Evolutionary conservation across 2,797 vertebrate species (phyloP).

Genomic region (Sciaenops ocellatus): DNA sequence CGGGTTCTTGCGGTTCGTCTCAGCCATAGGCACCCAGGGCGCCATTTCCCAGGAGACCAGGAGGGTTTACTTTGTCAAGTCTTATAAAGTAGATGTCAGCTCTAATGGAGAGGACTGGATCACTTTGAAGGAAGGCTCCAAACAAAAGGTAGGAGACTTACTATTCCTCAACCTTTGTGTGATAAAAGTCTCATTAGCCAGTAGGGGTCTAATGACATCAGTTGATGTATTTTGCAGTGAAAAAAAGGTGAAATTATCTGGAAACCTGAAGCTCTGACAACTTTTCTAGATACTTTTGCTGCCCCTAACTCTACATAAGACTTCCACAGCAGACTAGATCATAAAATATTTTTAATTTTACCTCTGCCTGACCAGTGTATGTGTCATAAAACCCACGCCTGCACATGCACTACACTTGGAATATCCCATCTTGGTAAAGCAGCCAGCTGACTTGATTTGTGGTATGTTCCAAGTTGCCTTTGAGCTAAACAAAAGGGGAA

Average conservation of each 20-base stretch:
- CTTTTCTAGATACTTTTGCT: not conserved
- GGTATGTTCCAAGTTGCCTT: conserved; percentile 47
- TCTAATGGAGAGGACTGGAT: conserved; percentile 99
- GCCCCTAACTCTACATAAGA: not conserved
- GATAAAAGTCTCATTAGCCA: not conserved
- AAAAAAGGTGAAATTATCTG: not conserved
- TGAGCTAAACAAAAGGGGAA: conserved; percentile 55
- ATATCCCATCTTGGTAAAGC: conserved; percentile 21
- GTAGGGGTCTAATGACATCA: not conserved
- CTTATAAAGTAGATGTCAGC: conserved; percentile 96
- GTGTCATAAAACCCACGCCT: conserved; percentile 36
- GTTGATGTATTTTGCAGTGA: not conserved
- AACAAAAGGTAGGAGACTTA: conserved; percentile 87
- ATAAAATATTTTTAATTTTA: conserved; percentile 8
- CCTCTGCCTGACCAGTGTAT: conserved; percentile 13
- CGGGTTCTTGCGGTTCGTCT: conserved; percentile 93
- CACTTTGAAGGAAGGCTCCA: conserved; percentile 95
- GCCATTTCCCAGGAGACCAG: conserved; percentile 97
- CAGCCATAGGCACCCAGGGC: conserved; percentile 95
- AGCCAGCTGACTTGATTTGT: conserved; percentile 62
- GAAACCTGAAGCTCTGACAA: not conserved
- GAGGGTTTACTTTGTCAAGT: conserved; percentile 92
- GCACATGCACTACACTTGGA: conserved; percentile 39
- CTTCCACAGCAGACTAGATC: not conserved
- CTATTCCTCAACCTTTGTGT: not conserved